A percentile compares a stretch with the other conserved stretches of the same genome.
Evolutionary conservation across 2,888 invertebrate species (phyloP).

Genomic region (Eulithis prunata): DNA sequence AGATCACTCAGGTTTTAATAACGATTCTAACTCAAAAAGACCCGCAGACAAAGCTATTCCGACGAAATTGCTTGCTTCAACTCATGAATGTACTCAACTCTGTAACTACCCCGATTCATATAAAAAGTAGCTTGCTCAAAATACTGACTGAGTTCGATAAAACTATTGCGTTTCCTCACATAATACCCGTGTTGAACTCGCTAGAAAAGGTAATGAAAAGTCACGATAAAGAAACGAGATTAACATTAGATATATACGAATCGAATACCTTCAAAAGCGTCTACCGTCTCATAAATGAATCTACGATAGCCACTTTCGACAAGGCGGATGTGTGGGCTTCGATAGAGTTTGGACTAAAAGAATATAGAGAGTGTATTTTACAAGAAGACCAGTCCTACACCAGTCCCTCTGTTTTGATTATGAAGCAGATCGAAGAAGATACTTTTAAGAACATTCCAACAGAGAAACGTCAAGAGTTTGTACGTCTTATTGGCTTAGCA

Average conservation of each 20-base stretch:
- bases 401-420: slow-evolving; percentile 76
- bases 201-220: slow-evolving; percentile 54
- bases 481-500: slow-evolving; percentile 82
- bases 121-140: slow-evolving; percentile 77
- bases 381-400: slow-evolving; percentile 64
- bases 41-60: slow-evolving; percentile 69
- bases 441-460: slow-evolving; percentile 80
- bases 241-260: slow-evolving; percentile 76
- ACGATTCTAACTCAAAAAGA: slow-evolving; percentile 84
- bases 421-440: slow-evolving; percentile 84
- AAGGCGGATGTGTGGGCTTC: slow-evolving; percentile 83
- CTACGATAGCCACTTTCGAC: slow-evolving; percentile 70
- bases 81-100: slow-evolving; percentile 66
- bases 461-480: slow-evolving; percentile 72
- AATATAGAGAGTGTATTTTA: slow-evolving; percentile 75
- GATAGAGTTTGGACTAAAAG: slow-evolving; percentile 81
- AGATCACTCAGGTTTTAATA: slow-evolving; percentile 86
- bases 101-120: slow-evolving; percentile 67
- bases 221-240: slow-evolving; percentile 46
- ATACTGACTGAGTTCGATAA: slow-evolving; percentile 76
- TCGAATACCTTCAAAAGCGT: slow-evolving; percentile 83
- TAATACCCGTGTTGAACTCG: slow-evolving; percentile 60
- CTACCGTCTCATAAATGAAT: slow-evolving; percentile 81
- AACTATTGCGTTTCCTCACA: slow-evolving; percentile 66
- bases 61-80: slow-evolving; percentile 67